A percentile compares a stretch with the other conserved stretches of the same genome.
Evolutionary conservation across 2,113 vertebrate species (phyloP).

Genomic region (Mohoua ochrocephala): DNA sequence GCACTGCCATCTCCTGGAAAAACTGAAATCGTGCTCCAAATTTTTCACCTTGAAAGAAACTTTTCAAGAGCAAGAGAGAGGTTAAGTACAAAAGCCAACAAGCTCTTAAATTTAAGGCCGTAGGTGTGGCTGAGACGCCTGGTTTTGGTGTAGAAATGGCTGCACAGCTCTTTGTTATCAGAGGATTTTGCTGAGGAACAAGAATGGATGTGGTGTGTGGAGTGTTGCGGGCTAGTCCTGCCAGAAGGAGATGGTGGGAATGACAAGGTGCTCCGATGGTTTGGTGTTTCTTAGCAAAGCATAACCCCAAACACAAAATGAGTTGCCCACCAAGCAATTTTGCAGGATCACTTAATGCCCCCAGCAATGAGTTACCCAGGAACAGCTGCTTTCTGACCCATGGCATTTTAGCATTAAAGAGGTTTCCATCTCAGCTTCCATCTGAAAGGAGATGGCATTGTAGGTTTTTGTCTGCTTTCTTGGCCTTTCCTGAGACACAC

Average conservation of each 20-base stretch:
- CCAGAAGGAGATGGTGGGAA: background rate
- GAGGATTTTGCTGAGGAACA: background rate
- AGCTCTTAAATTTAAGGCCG: background rate
- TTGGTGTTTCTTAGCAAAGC: background rate
- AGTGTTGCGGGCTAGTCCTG: background rate
- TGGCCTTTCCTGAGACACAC: background rate
- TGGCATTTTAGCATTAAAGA: background rate
- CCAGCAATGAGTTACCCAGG: background rate
- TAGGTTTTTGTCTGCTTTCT: background rate
- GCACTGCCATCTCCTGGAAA: slow-evolving; percentile 69
- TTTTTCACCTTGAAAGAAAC: slow-evolving; percentile 12
- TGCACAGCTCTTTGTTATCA: background rate
- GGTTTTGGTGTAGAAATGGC: background rate
- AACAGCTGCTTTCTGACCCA: background rate
- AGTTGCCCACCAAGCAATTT: background rate
- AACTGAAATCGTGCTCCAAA: background rate
- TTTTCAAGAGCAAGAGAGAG: background rate
- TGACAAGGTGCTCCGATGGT: background rate
- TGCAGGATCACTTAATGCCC: background rate
- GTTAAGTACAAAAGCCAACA: background rate
- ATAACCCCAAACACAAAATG: background rate
- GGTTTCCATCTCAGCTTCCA: background rate
- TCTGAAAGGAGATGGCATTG: background rate
- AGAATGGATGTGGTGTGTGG: background rate
- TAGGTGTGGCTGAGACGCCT: background rate